These are phyloP conservation scores for Desoria tigrina DNA, from an alignment of 2,888 invertebrate genomes.

Conservation along the genomic window DNA sequence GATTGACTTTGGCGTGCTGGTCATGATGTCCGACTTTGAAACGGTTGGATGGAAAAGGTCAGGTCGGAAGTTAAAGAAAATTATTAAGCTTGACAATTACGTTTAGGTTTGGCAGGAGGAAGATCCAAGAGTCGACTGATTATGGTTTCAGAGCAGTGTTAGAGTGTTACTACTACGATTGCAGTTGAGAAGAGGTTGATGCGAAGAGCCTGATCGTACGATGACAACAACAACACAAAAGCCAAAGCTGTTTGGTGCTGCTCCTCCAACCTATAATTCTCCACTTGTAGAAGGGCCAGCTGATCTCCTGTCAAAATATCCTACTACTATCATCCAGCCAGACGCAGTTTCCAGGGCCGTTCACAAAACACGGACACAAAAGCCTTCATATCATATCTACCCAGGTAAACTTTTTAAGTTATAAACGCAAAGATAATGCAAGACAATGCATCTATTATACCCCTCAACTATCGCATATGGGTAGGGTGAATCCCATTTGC, in stretches of 20 bases:
- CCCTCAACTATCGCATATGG: no score
- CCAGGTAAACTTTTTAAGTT: no score
- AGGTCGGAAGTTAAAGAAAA: not conserved
- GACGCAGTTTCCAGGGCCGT: not conserved
- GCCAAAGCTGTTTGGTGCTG: not conserved
- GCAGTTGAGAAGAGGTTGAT: no score
- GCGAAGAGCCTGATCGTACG: not conserved
- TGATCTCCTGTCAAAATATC: constrained; percentile 9
- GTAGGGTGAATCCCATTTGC: no score
- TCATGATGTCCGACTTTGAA: constrained; percentile 29
- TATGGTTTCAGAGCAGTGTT: no score
- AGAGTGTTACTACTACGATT: no score
- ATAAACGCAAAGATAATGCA: no score
- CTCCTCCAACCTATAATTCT: no score
- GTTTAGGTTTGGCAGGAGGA: no score
- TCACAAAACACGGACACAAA: not conserved
- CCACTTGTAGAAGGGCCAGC: not conserved
- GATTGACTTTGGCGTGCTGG: constrained; percentile 50
- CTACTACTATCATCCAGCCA: not conserved
- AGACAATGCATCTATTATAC: no score
- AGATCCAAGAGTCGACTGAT: no score
- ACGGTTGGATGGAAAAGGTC: not conserved
- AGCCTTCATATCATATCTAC: no score
- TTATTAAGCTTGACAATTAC: not conserved
- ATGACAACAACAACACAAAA: constrained; percentile 2